Evolutionary conservation across 2,113 vertebrate genomes (phyloP), one percentile per base, ranked within the genome.

Genomic region (Cyprinodon tularosa): DNA sequence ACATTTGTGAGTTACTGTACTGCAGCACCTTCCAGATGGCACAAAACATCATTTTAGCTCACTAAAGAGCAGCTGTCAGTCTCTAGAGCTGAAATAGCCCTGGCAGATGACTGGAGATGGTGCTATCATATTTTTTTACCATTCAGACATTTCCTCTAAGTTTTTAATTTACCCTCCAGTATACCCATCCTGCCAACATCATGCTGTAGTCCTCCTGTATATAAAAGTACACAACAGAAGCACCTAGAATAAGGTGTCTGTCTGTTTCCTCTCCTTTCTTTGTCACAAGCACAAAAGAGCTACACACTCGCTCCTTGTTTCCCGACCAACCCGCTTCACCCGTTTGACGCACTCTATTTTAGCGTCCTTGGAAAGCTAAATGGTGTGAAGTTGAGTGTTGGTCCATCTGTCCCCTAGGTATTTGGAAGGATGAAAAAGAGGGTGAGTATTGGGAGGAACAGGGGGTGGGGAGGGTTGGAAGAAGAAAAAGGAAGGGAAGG

Each of bases 341-440:
- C 82, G 68, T 87, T 83, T 79, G 85, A 66, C 81, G 83, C 87
- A 85, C 83, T 85, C 76, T 86, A 80, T 84, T 88, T 90, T 83
- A 85, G 82, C 84, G 90, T 90, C 87, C 92, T 92, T 92, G 88
- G 91, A 82, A 89, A 93, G 89, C 89, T 94, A 91, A 94, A 92
- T 91, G 92, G 90, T 90, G 91, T 93, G 91, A 91, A 91, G 89
- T 90, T 93, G 89, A 92, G 87, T 85, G 88, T 88, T 86, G 88
- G 88, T 92, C 92, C 89, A 91, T 93, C 91, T 90, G 87, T 92
- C 92, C 91, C 90, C 76, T 86, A 86, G 85, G 92, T 89, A 81
- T 84, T 85, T 85, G 85, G 84, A 84, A 71, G 81, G 83, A 91
- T 84, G 86, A 86, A 83, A 88, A 77, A 85, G 87, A 80, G 66